Evolutionary conservation across 2,113 vertebrate species (phyloP).

Genomic region (Bubalus kerabau): DNA sequence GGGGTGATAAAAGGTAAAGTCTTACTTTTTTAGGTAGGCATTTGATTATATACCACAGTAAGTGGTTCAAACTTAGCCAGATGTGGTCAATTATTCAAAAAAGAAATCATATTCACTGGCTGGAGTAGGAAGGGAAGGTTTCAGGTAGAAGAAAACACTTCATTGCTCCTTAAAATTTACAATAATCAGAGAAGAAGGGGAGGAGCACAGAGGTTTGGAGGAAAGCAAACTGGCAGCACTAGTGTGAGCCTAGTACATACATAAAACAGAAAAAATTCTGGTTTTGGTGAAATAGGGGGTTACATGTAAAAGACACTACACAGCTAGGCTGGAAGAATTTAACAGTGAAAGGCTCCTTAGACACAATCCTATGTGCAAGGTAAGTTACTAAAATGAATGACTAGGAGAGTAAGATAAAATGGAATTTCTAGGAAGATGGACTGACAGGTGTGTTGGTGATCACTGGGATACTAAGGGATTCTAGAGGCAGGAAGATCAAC

Average conservation of each 20-base stretch:
- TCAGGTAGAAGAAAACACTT: not conserved
- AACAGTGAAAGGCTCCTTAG: not conserved
- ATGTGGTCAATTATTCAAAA: not conserved
- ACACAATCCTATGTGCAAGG: not conserved
- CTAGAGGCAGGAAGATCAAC: not conserved
- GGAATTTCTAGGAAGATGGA: not conserved
- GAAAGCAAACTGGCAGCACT: not conserved
- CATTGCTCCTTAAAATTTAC: not conserved
- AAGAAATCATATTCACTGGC: not conserved
- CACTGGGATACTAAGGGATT: not conserved
- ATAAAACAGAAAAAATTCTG: not conserved
- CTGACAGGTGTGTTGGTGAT: not conserved
- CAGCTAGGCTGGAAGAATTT: not conserved
- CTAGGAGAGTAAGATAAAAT: not conserved
- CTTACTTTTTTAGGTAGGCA: not conserved
- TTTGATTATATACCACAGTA: not conserved
- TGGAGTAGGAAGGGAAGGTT: not conserved
- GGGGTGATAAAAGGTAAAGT: not conserved
- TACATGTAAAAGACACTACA: not conserved
- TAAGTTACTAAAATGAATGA: not conserved
- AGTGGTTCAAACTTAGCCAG: not conserved
- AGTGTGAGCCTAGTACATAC: not conserved
- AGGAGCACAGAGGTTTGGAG: not conserved
- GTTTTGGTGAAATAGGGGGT: not conserved
- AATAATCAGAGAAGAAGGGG: not conserved